Evolutionary conservation across 2,797 vertebrate species (phyloP).

Genomic region (Sphaeramia orbicularis): DNA sequence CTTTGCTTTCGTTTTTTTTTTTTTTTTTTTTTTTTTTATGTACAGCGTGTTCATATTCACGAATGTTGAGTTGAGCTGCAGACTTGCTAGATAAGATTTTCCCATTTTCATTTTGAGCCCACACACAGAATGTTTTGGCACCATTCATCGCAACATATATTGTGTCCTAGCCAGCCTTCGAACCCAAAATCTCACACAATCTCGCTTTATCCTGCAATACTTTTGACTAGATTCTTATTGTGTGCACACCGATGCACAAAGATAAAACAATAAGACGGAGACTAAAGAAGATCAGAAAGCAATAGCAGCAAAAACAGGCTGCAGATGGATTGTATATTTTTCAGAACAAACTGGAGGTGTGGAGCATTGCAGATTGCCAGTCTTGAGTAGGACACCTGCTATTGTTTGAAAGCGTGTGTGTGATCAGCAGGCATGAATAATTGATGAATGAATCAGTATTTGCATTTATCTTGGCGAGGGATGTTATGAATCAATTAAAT

Average conservation of each 20-base stretch:
- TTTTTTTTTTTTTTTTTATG: neutral
- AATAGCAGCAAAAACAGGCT: slow-evolving; percentile 8
- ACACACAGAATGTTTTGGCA: slow-evolving; percentile 1
- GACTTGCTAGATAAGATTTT: slow-evolving; percentile 24
- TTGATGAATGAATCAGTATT: slow-evolving; percentile 67
- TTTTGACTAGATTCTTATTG: slow-evolving; percentile 26
- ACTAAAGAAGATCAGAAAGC: slow-evolving; percentile 32
- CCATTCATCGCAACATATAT: neutral
- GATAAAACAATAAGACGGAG: slow-evolving; percentile 37
- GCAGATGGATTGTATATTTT: slow-evolving; percentile 18
- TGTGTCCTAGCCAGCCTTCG: slow-evolving; percentile 26
- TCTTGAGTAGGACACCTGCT: slow-evolving; percentile 59
- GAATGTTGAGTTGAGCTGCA: slow-evolving; percentile 9
- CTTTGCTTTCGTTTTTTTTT: neutral
- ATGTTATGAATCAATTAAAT: slow-evolving; percentile 66
- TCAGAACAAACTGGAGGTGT: slow-evolving; percentile 47
- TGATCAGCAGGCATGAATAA: slow-evolving; percentile 65
- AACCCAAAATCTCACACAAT: slow-evolving; percentile 47
- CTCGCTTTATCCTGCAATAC: slow-evolving; percentile 35
- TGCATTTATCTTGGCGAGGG: slow-evolving; percentile 65
- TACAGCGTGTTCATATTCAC: neutral
- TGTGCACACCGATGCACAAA: slow-evolving; percentile 13
- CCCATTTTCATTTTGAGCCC: slow-evolving; percentile 2
- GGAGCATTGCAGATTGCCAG: slow-evolving; percentile 35
- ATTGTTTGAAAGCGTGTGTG: slow-evolving; percentile 49